Evolutionary conservation across 2,113 vertebrate species (phyloP).

Genomic region (Motacilla alba): DNA sequence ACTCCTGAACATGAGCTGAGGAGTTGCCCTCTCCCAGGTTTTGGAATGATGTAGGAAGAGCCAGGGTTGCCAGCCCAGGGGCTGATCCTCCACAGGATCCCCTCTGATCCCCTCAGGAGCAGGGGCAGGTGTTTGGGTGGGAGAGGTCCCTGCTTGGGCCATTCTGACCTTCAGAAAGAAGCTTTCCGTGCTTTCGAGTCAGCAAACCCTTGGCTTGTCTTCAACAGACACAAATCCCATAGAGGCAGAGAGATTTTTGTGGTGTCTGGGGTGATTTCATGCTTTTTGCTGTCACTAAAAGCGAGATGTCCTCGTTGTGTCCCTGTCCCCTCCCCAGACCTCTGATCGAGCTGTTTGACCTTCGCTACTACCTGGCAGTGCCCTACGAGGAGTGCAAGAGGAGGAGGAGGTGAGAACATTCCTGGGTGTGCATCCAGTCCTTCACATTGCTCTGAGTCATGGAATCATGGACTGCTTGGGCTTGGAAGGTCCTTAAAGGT

Average conservation of each 20-base stretch:
- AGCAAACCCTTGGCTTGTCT: not conserved
- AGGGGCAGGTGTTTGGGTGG: not conserved
- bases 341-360: conserved; percentile 84
- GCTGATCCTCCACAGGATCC: not conserved
- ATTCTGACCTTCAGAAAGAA: not conserved
- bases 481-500: not conserved
- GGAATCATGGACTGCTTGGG: not conserved
- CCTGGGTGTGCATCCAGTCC: fast-evolving
- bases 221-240: fast-evolving
- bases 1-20: not conserved
- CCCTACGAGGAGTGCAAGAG: conserved; percentile 91
- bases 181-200: fast-evolving
- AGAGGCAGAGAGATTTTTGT: not conserved
- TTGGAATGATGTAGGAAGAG: not conserved
- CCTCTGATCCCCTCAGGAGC: not conserved
- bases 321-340: conserved; percentile 69
- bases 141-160: not conserved
- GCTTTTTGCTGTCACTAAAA: not conserved
- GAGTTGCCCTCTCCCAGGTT: not conserved
- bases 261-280: not conserved
- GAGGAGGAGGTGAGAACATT: conserved; percentile 84
- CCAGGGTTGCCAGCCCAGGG: not conserved
- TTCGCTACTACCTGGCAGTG: conserved; percentile 88
- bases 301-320: fast-evolving
- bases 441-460: fast-evolving